A percentile compares a stretch with the other conserved stretches of the same genome.
Evolutionary conservation across 2,888 invertebrate species (phyloP).

Genomic region (Ormia ochracea): DNA sequence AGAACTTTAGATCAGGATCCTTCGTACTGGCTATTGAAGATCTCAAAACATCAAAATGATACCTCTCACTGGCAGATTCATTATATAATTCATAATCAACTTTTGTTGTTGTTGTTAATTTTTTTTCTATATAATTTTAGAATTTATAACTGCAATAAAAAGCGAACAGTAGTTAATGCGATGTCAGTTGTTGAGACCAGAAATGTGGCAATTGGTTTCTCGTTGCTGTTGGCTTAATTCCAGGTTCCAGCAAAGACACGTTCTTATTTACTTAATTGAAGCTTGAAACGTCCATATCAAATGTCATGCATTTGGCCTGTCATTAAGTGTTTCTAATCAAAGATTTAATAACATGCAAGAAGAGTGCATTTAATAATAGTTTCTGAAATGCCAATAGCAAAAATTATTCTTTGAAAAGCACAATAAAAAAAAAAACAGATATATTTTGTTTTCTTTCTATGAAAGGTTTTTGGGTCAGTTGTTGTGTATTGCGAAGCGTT

Average conservation of each 20-base stretch:
- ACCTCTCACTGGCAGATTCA: too few relatives aligned
- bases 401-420: not conserved
- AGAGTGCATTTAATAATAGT: not conserved
- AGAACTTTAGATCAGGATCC: too few relatives aligned
- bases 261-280: slow-evolving; percentile 28
- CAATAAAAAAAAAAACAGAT: too few relatives aligned
- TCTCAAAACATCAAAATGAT: too few relatives aligned
- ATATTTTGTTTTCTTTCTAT: too few relatives aligned
- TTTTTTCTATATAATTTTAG: not conserved
- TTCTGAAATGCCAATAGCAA: not conserved
- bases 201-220: not conserved
- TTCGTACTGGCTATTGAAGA: too few relatives aligned
- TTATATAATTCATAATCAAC: not conserved
- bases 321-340: slow-evolving; percentile 13
- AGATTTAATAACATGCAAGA: not conserved
- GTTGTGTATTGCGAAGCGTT: too few relatives aligned
- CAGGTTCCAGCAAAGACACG: slow-evolving; percentile 32
- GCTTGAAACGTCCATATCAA: not conserved
- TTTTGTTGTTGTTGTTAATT: not conserved
- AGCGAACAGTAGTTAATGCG: not conserved
- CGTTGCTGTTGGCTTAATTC: slow-evolving; percentile 34
- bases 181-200: not conserved
- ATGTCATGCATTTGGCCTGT: slow-evolving; percentile 26
- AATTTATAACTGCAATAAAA: slow-evolving; percentile 17
- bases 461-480: too few relatives aligned